A percentile compares a stretch with the other conserved stretches of the same genome.
Conservation (phyloP, 2,797 vertebrate genomes). For the Anniella stebbinsi region DNA sequence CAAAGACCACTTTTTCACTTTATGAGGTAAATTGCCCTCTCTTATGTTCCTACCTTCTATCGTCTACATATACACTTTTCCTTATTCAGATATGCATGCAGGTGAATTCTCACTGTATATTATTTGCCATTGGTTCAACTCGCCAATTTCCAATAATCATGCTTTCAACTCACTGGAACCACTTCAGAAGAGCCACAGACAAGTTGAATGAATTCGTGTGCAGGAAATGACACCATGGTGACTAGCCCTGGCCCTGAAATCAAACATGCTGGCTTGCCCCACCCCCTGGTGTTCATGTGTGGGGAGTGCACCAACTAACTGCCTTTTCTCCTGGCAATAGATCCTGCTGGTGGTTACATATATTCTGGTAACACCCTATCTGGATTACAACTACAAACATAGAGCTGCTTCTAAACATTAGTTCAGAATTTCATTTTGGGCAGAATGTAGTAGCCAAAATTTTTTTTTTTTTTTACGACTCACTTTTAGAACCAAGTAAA, state of each 20-base stretch:
- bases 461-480: too few species aligned
- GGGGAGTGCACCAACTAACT: neutral
- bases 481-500: too few species aligned
- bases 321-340: too few species aligned
- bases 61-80: neutral
- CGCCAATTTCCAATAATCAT: neutral
- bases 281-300: neutral
- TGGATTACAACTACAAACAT: too few species aligned
- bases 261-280: neutral
- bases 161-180: neutral
- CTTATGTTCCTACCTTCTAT: slow-evolving; percentile 1
- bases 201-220: neutral
- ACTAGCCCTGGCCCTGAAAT: neutral
- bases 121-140: too few species aligned
- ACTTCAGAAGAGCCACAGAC: neutral
- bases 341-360: too few species aligned
- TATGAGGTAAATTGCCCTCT: neutral
- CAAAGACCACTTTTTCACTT: neutral
- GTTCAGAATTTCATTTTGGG: too few species aligned
- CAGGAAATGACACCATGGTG: neutral
- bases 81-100: neutral
- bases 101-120: neutral
- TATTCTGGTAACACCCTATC: too few species aligned
- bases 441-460: too few species aligned
- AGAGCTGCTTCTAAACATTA: too few species aligned